Evolutionary conservation across 2,888 invertebrate genomes (phyloP).

Genomic region (Megaustenia siamemsis): DNA sequence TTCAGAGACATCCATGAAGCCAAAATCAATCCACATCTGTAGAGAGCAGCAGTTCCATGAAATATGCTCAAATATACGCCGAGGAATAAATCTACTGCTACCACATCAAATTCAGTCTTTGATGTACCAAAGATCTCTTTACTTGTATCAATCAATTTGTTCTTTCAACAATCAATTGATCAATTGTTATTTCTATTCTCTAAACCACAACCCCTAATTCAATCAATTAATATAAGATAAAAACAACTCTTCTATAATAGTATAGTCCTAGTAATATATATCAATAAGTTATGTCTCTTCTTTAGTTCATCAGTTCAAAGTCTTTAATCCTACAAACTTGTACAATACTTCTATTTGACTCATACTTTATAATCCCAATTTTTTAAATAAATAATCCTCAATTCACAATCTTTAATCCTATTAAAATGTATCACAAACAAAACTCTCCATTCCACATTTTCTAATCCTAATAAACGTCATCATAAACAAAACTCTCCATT

Average conservation of each 20-base stretch:
- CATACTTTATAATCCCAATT: background rate
- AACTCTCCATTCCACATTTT: background rate
- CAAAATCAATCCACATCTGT: slow-evolving; percentile 33
- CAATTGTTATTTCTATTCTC: background rate
- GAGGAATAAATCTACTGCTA: too few relatives aligned
- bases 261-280: too few relatives aligned
- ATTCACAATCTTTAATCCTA: background rate
- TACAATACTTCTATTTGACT: background rate
- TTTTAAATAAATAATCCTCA: background rate
- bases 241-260: too few relatives aligned
- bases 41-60: background rate
- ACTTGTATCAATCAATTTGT: background rate
- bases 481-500: background rate
- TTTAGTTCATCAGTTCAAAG: too few relatives aligned
- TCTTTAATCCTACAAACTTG: too few relatives aligned
- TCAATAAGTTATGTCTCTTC: too few relatives aligned
- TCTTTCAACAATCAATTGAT: background rate
- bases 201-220: background rate
- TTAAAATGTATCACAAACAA: too few relatives aligned
- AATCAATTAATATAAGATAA: background rate
- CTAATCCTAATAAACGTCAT: background rate
- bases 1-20: background rate
- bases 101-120: background rate
- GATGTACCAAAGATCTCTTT: background rate
- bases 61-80: background rate